A percentile compares a stretch with the other conserved stretches of the same genome.
Evolutionary conservation across 1,140 invertebrate genomes (phyloP).

Genomic region (Philopotamus ludificatus): DNA sequence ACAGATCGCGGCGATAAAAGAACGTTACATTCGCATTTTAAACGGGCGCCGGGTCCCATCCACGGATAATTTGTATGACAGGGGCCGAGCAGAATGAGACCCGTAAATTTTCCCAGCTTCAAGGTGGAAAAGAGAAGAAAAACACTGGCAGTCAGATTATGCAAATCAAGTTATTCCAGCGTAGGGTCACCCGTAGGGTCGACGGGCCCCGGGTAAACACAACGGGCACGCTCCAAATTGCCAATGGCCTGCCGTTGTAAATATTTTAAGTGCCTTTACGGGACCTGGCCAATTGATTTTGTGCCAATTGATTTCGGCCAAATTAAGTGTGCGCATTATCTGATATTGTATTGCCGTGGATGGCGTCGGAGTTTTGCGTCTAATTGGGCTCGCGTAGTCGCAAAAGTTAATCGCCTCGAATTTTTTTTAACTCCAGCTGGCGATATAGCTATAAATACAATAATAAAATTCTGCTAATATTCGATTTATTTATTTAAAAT

Average conservation of each 20-base stretch:
- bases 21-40: background rate
- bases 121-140: background rate
- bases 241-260: background rate
- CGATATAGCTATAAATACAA: too few species aligned
- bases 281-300: too few species aligned
- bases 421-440: too few species aligned
- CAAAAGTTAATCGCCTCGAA: too few species aligned
- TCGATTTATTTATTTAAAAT: too few species aligned
- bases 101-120: background rate
- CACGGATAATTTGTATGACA: background rate
- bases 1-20: too few species aligned
- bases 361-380: too few species aligned
- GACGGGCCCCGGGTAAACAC: slow-evolving; percentile 6
- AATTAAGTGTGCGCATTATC: too few species aligned
- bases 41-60: background rate
- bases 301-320: too few species aligned
- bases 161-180: slow-evolving; percentile 26
- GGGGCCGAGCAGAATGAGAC: background rate
- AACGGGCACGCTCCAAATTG: background rate
- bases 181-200: slow-evolving; percentile 19
- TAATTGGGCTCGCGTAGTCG: too few species aligned
- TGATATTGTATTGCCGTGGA: too few species aligned
- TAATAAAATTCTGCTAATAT: too few species aligned
- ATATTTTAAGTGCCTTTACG: slow-evolving; percentile 23
- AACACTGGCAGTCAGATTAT: slow-evolving; percentile 16